Evolutionary conservation across 2,113 vertebrate genomes (phyloP).

Genomic region (Mesocricetus auratus): DNA sequence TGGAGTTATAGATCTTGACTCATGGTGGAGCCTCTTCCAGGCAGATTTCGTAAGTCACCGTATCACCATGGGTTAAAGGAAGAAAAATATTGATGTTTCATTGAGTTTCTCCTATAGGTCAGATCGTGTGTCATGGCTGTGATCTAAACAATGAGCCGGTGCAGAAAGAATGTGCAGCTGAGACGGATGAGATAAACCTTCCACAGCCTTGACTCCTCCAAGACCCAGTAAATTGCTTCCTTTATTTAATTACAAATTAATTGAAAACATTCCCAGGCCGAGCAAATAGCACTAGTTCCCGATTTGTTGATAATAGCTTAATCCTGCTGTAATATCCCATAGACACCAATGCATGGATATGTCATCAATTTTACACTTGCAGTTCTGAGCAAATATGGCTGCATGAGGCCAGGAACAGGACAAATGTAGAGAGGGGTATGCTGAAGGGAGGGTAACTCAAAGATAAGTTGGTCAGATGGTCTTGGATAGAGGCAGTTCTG

Average conservation of each 20-base stretch:
- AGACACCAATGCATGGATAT: constrained; percentile 83
- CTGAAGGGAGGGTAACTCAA: neutral
- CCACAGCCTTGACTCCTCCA: constrained; percentile 85
- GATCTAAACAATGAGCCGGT: constrained; percentile 90
- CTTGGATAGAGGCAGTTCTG: neutral
- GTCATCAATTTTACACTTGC: constrained; percentile 85
- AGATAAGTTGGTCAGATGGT: neutral
- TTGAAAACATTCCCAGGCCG: constrained; percentile 89
- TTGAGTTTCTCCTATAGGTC: constrained; percentile 89
- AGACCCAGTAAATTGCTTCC: constrained; percentile 89
- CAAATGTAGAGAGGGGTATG: neutral
- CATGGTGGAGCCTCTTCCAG: constrained; percentile 73
- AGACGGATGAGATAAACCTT: constrained; percentile 89
- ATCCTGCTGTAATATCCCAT: constrained; percentile 85
- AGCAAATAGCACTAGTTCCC: constrained; percentile 84
- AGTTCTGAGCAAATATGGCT: constrained; percentile 77
- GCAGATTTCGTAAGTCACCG: constrained; percentile 78
- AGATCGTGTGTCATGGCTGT: constrained; percentile 86
- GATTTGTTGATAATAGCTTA: constrained; percentile 89
- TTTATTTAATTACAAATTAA: constrained; percentile 93
- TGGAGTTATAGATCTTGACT: constrained; percentile 42
- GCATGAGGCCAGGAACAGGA: constrained; percentile 71
- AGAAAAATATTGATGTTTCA: constrained; percentile 91
- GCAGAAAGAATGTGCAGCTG: constrained; percentile 88
- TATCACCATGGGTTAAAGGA: constrained; percentile 86